phyloP scores from a whole-genome alignment of 2,888 invertebrate genomes.

The Synanthedon formicaeformis region DNA sequence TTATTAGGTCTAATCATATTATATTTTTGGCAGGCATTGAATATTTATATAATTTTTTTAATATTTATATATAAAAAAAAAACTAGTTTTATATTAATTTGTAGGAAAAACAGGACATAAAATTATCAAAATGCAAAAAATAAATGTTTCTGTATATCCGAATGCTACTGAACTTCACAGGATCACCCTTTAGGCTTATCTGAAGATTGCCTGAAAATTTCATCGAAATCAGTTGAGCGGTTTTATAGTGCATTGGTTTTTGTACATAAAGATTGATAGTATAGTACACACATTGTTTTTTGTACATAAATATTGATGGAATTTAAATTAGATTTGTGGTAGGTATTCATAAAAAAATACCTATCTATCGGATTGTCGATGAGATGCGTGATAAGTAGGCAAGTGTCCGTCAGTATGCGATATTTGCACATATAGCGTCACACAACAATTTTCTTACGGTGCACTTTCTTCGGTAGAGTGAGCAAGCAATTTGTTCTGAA shows the following conservation, averaged over 20 bases:
- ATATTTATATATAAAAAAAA: too few species aligned
- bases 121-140: too few species aligned
- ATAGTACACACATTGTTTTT: neutral
- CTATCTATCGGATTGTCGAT: neutral
- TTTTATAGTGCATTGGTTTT: neutral
- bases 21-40: too few species aligned
- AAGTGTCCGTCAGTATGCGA: constrained; percentile 3
- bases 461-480: constrained; percentile 45
- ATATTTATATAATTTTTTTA: too few species aligned
- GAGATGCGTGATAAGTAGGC: constrained; percentile 3
- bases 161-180: too few species aligned
- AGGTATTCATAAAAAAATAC: neutral
- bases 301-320: neutral
- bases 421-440: constrained; percentile 1
- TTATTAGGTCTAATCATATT: too few species aligned
- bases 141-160: too few species aligned
- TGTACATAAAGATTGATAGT: neutral
- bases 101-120: too few species aligned
- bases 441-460: constrained; percentile 22
- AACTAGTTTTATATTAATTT: too few species aligned
- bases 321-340: too few species aligned
- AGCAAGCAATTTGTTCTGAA: constrained; percentile 45
- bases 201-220: neutral
- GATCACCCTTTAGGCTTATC: too few species aligned
- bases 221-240: too few species aligned